Evolutionary conservation across 2,888 invertebrate genomes (phyloP).

Genomic region (Limnephilus marmoratus): DNA sequence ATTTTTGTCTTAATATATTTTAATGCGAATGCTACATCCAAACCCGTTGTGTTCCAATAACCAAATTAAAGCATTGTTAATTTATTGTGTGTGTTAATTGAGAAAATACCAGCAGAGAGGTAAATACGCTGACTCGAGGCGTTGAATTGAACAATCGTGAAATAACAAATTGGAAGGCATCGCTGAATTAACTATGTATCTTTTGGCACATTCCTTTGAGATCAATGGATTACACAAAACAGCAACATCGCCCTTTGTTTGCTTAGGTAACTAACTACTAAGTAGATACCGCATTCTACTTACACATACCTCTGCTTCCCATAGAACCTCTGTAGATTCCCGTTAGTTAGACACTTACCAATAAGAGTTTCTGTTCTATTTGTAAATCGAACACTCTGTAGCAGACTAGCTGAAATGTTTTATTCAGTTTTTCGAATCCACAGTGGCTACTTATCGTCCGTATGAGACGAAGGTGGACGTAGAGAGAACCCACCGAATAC

Average conservation of each 20-base stretch:
- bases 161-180: constrained; percentile 57
- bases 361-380: constrained; percentile 63
- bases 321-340: constrained; percentile 10
- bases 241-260: constrained; percentile 59
- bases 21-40: background rate
- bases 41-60: background rate
- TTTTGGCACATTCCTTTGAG: constrained; percentile 57
- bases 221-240: constrained; percentile 62
- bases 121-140: constrained; percentile 28
- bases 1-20: background rate
- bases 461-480: constrained; percentile 55
- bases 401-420: constrained; percentile 63
- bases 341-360: constrained; percentile 47
- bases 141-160: constrained; percentile 51
- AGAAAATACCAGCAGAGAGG: constrained; percentile 29
- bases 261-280: constrained; percentile 18
- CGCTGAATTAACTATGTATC: constrained; percentile 53
- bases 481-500: background rate
- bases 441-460: constrained; percentile 65
- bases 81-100: constrained; percentile 37
- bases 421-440: constrained; percentile 66
- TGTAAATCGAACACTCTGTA: constrained; percentile 64
- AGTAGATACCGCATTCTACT: background rate
- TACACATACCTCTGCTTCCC: background rate
- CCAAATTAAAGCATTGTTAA: background rate